A percentile compares a stretch with the other conserved stretches of the same genome.
These are phyloP conservation scores for Drosophila villosipedis DNA, from an alignment of 2,888 invertebrate genomes.

Conservation along the genomic window DNA sequence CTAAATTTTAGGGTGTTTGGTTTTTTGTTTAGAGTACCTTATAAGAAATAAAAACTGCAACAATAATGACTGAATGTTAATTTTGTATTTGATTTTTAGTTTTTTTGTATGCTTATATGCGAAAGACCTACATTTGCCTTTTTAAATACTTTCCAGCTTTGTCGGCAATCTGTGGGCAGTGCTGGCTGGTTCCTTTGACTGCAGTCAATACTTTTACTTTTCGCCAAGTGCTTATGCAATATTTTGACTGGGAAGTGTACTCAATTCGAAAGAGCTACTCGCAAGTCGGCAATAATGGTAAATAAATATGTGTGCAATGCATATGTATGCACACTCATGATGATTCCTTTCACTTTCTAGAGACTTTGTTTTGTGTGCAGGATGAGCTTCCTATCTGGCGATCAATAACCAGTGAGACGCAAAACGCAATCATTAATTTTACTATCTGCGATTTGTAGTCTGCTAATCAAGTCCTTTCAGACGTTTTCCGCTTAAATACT, in stretches of 20 bases:
- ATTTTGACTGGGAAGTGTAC: constrained; percentile 55
- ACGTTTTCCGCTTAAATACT: not conserved
- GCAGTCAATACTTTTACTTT: constrained; percentile 68
- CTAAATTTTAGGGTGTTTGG: not conserved
- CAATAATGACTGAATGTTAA: not conserved
- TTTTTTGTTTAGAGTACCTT: not conserved
- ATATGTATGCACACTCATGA: constrained; percentile 66
- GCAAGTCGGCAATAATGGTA: constrained; percentile 33
- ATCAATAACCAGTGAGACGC: constrained; percentile 31
- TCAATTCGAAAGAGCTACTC: constrained; percentile 46
- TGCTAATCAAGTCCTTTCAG: constrained; percentile 20
- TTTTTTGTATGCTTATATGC: not conserved
- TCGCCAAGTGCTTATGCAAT: constrained; percentile 65
- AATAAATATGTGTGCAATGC: constrained; percentile 62
- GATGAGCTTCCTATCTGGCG: constrained; percentile 52
- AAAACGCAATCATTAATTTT: constrained; percentile 1
- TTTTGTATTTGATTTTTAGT: not conserved
- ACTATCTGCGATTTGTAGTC: constrained; percentile 39
- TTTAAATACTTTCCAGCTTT: constrained; percentile 12
- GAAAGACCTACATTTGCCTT: too few relatives aligned
- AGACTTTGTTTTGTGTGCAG: constrained; percentile 36
- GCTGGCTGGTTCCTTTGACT: constrained; percentile 14
- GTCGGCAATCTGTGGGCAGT: constrained; percentile 28
- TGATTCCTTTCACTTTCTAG: constrained; percentile 74
- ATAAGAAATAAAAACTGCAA: not conserved